Evolutionary conservation across 2,888 invertebrate genomes (phyloP).

Genomic region (Kuschelorhynchus macadamiae): DNA sequence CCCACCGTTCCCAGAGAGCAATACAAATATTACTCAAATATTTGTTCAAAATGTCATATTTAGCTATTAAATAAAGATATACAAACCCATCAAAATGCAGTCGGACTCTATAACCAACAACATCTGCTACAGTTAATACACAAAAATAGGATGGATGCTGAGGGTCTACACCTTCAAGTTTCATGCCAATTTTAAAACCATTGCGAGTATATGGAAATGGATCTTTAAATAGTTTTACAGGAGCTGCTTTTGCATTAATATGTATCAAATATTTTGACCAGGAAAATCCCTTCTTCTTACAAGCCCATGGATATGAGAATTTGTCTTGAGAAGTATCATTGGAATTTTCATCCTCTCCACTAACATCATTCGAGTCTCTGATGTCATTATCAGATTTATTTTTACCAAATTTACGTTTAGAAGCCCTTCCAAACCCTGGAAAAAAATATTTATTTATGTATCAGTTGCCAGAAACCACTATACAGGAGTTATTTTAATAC

Average conservation of each 20-base stretch:
- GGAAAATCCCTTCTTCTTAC: slow-evolving; percentile 80
- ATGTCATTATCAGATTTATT: slow-evolving; percentile 56
- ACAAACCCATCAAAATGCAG: slow-evolving; percentile 87
- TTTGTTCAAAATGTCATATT: too few relatives aligned
- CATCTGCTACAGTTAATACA: slow-evolving; percentile 87
- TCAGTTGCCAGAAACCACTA: too few relatives aligned
- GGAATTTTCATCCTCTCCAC: slow-evolving; percentile 62
- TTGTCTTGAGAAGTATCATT: slow-evolving; percentile 65
- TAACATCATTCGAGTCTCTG: slow-evolving; percentile 54
- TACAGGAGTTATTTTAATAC: too few relatives aligned
- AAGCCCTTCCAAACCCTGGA: slow-evolving; percentile 58
- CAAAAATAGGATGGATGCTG: slow-evolving; percentile 91
- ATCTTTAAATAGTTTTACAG: slow-evolving; percentile 83
- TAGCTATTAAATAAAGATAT: background rate
- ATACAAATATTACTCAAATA: too few relatives aligned
- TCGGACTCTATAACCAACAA: slow-evolving; percentile 86
- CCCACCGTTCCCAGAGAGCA: too few relatives aligned
- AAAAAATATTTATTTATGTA: too few relatives aligned
- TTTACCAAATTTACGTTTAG: slow-evolving; percentile 55
- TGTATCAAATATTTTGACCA: slow-evolving; percentile 84
- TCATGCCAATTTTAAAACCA: slow-evolving; percentile 86
- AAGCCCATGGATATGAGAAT: slow-evolving; percentile 77
- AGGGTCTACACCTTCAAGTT: slow-evolving; percentile 94
- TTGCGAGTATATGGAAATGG: slow-evolving; percentile 84
- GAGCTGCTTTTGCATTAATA: slow-evolving; percentile 81